These are phyloP conservation scores for Labeo calbasu DNA, from an alignment of 2,797 vertebrate species.

Conservation along the genomic window DNA sequence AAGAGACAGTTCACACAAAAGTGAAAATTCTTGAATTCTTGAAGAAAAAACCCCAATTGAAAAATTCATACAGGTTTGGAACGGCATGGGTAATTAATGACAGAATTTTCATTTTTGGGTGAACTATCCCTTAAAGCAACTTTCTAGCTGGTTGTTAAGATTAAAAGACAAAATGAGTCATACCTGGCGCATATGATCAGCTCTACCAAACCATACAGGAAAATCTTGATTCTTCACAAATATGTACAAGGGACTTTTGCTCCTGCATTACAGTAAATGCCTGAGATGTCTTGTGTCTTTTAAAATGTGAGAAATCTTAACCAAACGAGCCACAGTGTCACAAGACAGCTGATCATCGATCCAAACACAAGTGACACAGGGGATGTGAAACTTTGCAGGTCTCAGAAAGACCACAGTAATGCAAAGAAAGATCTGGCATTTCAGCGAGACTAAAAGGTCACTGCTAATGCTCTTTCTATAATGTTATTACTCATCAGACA, in stretches of 20 bases:
- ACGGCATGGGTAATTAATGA: not conserved
- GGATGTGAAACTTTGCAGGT: constrained; percentile 37
- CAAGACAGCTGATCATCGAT: constrained; percentile 13
- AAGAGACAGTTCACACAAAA: not conserved
- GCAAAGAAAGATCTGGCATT: constrained; percentile 27
- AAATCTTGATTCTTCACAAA: constrained; percentile 44
- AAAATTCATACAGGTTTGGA: not conserved
- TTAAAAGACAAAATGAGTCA: not conserved
- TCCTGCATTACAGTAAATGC: constrained; percentile 14
- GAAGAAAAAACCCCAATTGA: not conserved
- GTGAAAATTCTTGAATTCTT: not conserved
- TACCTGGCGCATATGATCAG: constrained; percentile 5
- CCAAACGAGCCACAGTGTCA: constrained; percentile 23
- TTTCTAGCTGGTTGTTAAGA: not conserved
- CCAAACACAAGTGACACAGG: not conserved
- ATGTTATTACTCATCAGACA: constrained; percentile 17
- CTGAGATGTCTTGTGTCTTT: not conserved
- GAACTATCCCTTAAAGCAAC: not conserved
- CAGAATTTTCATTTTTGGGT: not conserved
- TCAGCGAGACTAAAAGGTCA: not conserved
- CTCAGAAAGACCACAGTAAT: not conserved
- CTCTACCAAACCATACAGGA: constrained; percentile 5
- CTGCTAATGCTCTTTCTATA: not conserved
- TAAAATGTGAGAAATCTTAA: constrained; percentile 6
- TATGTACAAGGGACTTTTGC: constrained; percentile 7